phyloP scores from a whole-genome alignment of 2,888 invertebrate genomes.

The Prosopocoilus inquinatus region DNA sequence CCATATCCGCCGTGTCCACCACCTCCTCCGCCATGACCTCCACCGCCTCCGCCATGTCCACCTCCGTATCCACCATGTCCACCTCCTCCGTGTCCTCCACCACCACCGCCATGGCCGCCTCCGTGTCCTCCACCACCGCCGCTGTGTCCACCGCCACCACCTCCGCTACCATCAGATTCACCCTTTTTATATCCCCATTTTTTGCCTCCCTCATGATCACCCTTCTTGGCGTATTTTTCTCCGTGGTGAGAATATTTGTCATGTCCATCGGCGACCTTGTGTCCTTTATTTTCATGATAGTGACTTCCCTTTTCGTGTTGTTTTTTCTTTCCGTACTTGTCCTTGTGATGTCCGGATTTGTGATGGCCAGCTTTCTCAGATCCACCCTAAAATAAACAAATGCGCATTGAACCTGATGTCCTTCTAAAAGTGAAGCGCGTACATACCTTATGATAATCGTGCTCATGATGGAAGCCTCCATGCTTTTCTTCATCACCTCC shows the following conservation, averaged over 20 bases:
- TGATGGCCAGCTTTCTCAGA: conserved; percentile 80
- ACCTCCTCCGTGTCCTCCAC: conserved; percentile 56
- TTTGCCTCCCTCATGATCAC: conserved; percentile 76
- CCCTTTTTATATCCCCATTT: conserved; percentile 62
- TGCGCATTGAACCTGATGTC: not conserved
- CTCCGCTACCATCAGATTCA: conserved; percentile 3
- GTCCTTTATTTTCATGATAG: conserved; percentile 75
- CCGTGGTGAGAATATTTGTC: conserved; percentile 74
- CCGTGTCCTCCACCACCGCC: conserved; percentile 5
- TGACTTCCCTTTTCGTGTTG: conserved; percentile 78
- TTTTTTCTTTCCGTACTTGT: conserved; percentile 78
- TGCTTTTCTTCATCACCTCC: conserved; percentile 80
- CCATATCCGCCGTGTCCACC: not conserved
- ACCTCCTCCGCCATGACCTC: not conserved
- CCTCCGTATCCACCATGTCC: conserved; percentile 58
- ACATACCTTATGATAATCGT: conserved; percentile 55
- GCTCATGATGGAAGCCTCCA: conserved; percentile 75
- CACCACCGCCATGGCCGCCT: conserved; percentile 1
- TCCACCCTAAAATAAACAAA: conserved; percentile 58
- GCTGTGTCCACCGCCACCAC: conserved; percentile 6
- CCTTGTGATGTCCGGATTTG: conserved; percentile 71
- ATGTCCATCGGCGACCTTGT: conserved; percentile 75
- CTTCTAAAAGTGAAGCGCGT: not conserved
- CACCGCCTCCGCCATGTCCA: conserved; percentile 62
- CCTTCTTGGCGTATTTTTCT: conserved; percentile 75